Evolutionary conservation across 2,113 vertebrate species (phyloP).

Genomic region (Pomatorhinus ruficollis): DNA sequence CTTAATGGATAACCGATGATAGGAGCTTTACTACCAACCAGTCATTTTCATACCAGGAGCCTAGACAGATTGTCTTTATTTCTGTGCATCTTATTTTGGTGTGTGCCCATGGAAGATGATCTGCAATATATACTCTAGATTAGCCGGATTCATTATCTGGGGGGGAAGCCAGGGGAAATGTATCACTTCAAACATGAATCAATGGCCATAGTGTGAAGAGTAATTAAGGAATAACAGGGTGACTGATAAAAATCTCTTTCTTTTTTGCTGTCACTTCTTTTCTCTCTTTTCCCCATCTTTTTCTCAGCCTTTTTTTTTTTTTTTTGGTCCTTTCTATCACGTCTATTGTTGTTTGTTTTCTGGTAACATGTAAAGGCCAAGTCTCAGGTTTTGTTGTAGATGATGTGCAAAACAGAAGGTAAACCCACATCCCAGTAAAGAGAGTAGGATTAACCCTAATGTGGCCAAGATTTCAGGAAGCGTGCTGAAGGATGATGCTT

Average conservation of each 20-base stretch:
- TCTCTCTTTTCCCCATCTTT: background rate
- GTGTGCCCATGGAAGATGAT: background rate
- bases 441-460: background rate
- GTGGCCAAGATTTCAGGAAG: background rate
- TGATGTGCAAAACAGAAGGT: background rate
- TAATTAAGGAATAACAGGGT: background rate
- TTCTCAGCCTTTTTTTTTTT: background rate
- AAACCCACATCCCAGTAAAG: background rate
- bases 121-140: background rate
- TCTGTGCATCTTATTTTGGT: background rate
- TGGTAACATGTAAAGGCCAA: background rate
- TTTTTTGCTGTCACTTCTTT: background rate
- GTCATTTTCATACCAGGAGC: background rate
- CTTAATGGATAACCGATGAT: background rate
- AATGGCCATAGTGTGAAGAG: background rate
- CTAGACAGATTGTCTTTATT: background rate
- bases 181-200: background rate
- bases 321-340: background rate
- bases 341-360: background rate
- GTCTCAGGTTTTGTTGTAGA: background rate
- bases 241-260: background rate
- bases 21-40: background rate
- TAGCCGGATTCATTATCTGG: background rate
- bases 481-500: background rate
- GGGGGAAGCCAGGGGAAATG: background rate